These are phyloP conservation scores for Carposina sasakii DNA, from an alignment of 1,140 invertebrate species.

Conservation along the genomic window DNA sequence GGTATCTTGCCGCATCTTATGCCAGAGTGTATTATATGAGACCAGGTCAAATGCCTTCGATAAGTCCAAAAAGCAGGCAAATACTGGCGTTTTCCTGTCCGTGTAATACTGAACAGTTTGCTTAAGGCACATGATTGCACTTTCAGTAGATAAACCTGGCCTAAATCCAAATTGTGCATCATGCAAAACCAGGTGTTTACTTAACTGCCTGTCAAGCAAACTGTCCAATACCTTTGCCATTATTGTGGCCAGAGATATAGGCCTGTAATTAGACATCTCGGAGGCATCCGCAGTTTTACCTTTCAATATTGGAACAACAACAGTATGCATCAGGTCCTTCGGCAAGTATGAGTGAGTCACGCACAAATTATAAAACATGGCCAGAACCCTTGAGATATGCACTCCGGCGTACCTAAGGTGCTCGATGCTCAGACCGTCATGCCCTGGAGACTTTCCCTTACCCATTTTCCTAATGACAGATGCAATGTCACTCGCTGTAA, in stretches of 20 bases:
- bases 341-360: conserved; percentile 1
- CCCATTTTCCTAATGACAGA: conserved; percentile 2
- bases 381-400: conserved; percentile 1
- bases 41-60: conserved; percentile 10
- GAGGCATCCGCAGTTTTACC: conserved; percentile 7
- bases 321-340: conserved; percentile 3
- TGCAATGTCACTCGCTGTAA: neutral
- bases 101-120: conserved; percentile 11
- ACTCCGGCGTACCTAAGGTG: conserved; percentile 5
- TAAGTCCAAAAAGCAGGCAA: conserved; percentile 6
- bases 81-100: conserved; percentile 7
- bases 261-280: conserved; percentile 8
- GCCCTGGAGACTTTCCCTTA: conserved; percentile 7
- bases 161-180: conserved; percentile 9
- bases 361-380: conserved; percentile 10
- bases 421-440: conserved; percentile 12
- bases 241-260: conserved; percentile 7
- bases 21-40: conserved; percentile 5
- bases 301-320: conserved; percentile 7
- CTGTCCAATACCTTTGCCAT: conserved; percentile 10
- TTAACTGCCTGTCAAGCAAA: conserved; percentile 4
- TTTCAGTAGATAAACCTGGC: conserved; percentile 6
- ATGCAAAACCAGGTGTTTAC: neutral
- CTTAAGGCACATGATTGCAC: conserved; percentile 12
- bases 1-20: conserved; percentile 1